phyloP scores from a whole-genome alignment of 2,888 invertebrate genomes.

The Pseudanteris insignis region DNA sequence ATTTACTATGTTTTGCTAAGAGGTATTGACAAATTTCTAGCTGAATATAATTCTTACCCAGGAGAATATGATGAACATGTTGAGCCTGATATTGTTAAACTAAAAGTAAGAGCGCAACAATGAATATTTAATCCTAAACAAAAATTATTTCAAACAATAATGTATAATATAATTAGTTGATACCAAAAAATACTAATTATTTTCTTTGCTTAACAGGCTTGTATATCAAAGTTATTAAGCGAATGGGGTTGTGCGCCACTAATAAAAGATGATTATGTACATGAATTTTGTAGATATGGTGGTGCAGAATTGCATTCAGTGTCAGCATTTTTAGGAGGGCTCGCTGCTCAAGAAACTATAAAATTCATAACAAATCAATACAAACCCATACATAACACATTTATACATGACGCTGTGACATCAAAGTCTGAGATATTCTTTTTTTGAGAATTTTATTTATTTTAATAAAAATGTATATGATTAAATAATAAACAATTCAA shows the following conservation, averaged over 20 bases:
- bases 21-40: conserved; percentile 89
- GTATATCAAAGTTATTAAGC: conserved; percentile 76
- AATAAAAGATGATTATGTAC: conserved; percentile 90
- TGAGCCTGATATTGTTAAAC: conserved; percentile 87
- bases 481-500: neutral
- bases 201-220: no score
- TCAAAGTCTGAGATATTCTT: conserved; percentile 84
- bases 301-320: conserved; percentile 94
- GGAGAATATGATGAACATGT: conserved; percentile 86
- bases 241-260: conserved; percentile 85
- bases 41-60: conserved; percentile 89
- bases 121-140: neutral
- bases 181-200: no score
- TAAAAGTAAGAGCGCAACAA: conserved; percentile 71
- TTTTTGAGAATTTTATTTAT: conserved; percentile 69
- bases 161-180: no score
- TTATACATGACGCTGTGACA: conserved; percentile 93
- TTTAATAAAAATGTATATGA: conserved; percentile 13
- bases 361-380: conserved; percentile 73
- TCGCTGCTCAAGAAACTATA: conserved; percentile 90
- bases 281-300: conserved; percentile 95
- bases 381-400: conserved; percentile 94
- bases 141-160: neutral
- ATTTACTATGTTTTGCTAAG: conserved; percentile 90
- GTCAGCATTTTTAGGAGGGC: conserved; percentile 91